Evolutionary conservation across 2,888 invertebrate species (phyloP), one percentile per base, ranked within the genome.

Genomic region (Agrochola lychnidis): DNA sequence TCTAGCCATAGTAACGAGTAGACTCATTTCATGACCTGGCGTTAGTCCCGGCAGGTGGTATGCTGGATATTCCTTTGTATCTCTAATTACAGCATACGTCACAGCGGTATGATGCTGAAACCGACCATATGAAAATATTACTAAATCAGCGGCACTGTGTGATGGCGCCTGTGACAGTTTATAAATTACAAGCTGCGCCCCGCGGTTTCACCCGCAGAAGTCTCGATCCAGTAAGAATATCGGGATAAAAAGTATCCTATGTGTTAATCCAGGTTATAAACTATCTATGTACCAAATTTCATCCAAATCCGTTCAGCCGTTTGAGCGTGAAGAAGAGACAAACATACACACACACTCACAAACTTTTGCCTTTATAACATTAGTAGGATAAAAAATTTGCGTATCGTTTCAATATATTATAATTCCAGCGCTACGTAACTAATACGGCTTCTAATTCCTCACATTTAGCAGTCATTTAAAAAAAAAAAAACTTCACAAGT

Each of bases 11-110:
- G 83, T 91, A 1, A 96, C 88, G 0, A 95, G 71, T 0, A 96
- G 81, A 22, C 59, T 83, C 94, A 95, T 94, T 80, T 94, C 94
- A 70, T 93, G 93, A 0, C 91, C 94, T 0, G 96, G 96, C 3
- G 94, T 93, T 48, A 96, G 92, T 0, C 96, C 96, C 0, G 96
- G 96, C 9, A 96, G 88, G 1, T 85, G 62, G 75, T 93, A 96
- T 0, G 94, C 91, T 0, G 93, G 91, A 0, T 77, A 42, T 2
- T 90, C 75, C 73, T 93, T 94, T 0, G 96, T 90, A 48, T 96
- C 96, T 5, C 68, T 79, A 1, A 96, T 84, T 0, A 87, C 40
- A 0, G 94, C 66, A 0, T 90, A 86, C 0, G 90, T 88, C 73
- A 94, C 19, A 10, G 59, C 73, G 1, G 93, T 88, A 2, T 86